Conservation (phyloP, 2,113 vertebrate genomes). For the Anser brachyrhynchus region DNA sequence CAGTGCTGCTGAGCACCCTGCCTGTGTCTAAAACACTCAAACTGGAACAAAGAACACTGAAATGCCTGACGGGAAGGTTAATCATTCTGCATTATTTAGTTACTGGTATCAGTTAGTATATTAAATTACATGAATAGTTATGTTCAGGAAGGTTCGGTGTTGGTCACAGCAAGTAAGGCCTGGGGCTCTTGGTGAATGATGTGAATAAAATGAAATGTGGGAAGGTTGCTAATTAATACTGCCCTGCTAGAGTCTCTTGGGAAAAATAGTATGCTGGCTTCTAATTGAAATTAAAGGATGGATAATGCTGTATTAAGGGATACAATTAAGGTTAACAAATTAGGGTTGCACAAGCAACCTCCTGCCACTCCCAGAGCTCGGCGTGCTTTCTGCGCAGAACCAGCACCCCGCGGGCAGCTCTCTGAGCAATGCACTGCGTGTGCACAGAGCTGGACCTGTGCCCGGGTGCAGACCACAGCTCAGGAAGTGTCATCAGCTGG, state of each 20-base stretch:
- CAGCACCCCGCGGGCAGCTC: background rate
- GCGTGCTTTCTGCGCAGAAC: too few species aligned
- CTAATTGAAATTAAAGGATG: background rate
- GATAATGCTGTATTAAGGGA: background rate
- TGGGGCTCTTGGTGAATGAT: background rate
- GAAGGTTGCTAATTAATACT: background rate
- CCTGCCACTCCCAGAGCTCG: background rate
- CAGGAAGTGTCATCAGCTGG: background rate
- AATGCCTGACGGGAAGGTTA: background rate
- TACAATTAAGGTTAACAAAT: background rate
- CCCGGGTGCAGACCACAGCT: rapidly evolving
- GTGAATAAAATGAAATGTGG: background rate
- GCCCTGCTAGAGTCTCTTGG: background rate
- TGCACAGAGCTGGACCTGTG: too few species aligned
- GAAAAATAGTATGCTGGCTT: background rate
- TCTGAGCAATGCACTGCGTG: background rate
- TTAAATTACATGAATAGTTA: background rate
- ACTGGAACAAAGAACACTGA: background rate
- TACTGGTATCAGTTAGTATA: background rate
- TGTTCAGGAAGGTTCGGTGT: background rate
- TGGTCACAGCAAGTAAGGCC: background rate
- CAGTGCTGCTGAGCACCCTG: too few species aligned
- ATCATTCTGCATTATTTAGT: background rate
- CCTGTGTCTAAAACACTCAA: background rate
- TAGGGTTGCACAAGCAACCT: background rate